Evolutionary conservation across 2,113 vertebrate species (phyloP).

Genomic region (Pelvicachromis taeniatus): DNA sequence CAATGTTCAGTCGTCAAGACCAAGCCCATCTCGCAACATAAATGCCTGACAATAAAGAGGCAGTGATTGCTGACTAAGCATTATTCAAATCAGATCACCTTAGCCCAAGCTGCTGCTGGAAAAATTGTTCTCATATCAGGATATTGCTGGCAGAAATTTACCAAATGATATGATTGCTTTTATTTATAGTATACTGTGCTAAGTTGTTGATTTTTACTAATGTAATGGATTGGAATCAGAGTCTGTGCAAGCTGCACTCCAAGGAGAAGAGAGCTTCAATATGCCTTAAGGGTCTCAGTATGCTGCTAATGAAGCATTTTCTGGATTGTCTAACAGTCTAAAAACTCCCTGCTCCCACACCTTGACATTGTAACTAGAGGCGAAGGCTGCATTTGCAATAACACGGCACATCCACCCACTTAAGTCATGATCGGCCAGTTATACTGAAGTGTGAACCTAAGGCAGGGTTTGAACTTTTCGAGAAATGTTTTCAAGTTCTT

Average conservation of each 20-base stretch:
- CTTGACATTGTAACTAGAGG: not conserved
- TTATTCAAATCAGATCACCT: conserved; percentile 59
- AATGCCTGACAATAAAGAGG: conserved; percentile 56
- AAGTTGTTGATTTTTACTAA: not conserved
- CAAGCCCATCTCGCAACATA: conserved; percentile 35
- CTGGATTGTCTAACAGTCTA: not conserved
- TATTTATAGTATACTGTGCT: not conserved
- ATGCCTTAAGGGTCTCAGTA: not conserved
- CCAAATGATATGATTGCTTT: not conserved
- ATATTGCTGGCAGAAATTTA: conserved; percentile 43
- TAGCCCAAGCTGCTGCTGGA: conserved; percentile 2
- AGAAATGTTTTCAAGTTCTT: not conserved
- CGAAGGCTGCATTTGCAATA: not conserved
- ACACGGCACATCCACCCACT: not conserved
- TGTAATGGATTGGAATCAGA: not conserved
- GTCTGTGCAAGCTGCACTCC: not conserved
- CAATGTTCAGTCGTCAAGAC: conserved; percentile 44
- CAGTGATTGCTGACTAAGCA: conserved; percentile 58
- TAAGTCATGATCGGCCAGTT: not conserved
- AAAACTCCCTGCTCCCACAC: not conserved
- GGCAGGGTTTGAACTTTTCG: not conserved
- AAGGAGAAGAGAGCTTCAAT: not conserved
- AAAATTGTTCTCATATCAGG: conserved; percentile 13
- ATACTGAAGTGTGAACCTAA: not conserved
- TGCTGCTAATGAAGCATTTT: not conserved